Base-by-base conservation (phyloP, 2,888 invertebrate species). In the Drosophila subquinaria region DNA sequence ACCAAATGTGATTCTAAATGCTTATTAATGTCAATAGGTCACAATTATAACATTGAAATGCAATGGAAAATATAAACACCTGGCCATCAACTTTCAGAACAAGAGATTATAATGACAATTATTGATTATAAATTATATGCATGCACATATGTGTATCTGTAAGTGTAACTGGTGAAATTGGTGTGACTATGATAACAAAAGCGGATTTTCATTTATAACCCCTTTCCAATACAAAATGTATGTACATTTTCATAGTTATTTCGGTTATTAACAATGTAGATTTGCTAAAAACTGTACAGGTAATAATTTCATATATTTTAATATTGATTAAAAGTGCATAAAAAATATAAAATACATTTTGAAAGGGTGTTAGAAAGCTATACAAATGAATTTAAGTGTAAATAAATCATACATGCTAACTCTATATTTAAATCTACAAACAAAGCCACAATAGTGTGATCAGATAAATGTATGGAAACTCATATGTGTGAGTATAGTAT, bases 91-190 rank as follows among this genome's bases (percentile, higher is more conserved):
- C 45, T 23, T 11, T 56, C 20, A 10, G n/a, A 33, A 56, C 23
- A 10, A 23, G 27, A 27, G 35, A 61, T 42, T 23, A 42, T 62
- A 15, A 45, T 43, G 36, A n/a, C 13, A 62, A 45, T 45, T 62
- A 62, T 62, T 62, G 62, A 62, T 62, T 62, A 35, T 27, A 17
- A 43, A 33, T 53, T 35, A 43, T 23, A 36, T 45, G 43, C 43
- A 17, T 33, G 38, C 43, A 27, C n/a, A 13, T 11, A 20, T 61
- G 43, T 35, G 23, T 53, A 33, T 17, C 43, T 45, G 35, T 10
- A 30, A 40, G 15, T 30, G 13, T 30, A 51, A 11, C 50, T 5
- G 27, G 13, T 33, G 9, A 43, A 17, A 20, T 2, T 30, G 30
- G 5, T 30, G 2, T 20, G 17, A 33, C 20, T 11, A 20, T 6